These are phyloP conservation scores for Drosophila tani DNA, from an alignment of 1,140 invertebrate species.

Conservation along the genomic window DNA sequence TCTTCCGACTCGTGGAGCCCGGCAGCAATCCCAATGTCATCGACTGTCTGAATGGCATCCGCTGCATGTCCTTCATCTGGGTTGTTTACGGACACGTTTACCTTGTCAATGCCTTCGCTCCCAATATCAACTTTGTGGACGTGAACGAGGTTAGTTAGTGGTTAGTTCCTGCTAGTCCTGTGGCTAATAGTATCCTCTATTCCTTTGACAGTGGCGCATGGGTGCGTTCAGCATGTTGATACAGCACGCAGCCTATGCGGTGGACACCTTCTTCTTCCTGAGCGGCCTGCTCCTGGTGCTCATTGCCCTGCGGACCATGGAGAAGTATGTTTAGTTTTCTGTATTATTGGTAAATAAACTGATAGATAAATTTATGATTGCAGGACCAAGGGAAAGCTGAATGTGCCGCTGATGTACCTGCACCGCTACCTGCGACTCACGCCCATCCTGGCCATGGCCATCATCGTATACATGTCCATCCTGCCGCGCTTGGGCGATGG, in stretches of 20 bases:
- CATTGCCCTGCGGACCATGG: slow-evolving; percentile 88
- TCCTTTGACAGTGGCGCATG: slow-evolving; percentile 58
- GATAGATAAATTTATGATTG: no score
- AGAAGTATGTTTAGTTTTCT: slow-evolving; percentile 85
- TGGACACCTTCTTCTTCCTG: slow-evolving; percentile 95
- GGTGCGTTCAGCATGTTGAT: slow-evolving; percentile 86
- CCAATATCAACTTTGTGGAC: slow-evolving; percentile 59
- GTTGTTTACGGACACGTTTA: slow-evolving; percentile 88
- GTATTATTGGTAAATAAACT: no score
- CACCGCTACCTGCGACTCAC: slow-evolving; percentile 77
- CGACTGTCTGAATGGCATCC: slow-evolving; percentile 86
- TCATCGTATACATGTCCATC: slow-evolving; percentile 58
- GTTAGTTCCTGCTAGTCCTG: not conserved
- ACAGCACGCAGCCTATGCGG: slow-evolving; percentile 89
- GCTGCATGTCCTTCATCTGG: slow-evolving; percentile 88
- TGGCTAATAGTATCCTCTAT: not conserved
- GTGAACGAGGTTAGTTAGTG: slow-evolving; percentile 11
- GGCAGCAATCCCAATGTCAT: slow-evolving; percentile 65
- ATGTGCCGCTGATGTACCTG: slow-evolving; percentile 71
- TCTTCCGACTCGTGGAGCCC: slow-evolving; percentile 42
- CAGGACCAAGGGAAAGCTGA: slow-evolving; percentile 63
- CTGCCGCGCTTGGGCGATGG: slow-evolving; percentile 54
- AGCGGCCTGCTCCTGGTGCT: slow-evolving; percentile 89
- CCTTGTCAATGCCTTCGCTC: slow-evolving; percentile 47
- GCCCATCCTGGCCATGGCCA: slow-evolving; percentile 54